Percentiles rank a stretch among this genome's conserved stretches.
These are phyloP conservation scores for Florisuga fusca DNA, from an alignment of 2,797 vertebrate species.

Conservation along the genomic window DNA sequence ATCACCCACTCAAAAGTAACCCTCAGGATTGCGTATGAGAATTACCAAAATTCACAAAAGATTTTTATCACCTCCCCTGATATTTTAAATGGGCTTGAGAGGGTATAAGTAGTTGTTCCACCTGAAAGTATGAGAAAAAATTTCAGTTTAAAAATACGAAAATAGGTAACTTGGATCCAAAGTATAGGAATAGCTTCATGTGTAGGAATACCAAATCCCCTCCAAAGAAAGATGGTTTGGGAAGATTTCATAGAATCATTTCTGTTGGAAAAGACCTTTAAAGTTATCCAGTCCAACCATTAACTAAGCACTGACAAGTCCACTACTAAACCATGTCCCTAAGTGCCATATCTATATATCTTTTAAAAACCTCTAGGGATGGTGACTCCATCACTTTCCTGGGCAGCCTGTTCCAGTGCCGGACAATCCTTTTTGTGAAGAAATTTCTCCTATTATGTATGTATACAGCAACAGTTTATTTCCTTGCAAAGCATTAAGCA, in stretches of 20 bases:
- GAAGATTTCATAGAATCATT: background rate
- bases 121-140: background rate
- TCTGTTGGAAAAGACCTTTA: background rate
- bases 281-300: background rate
- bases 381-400: background rate
- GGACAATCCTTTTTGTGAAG: background rate
- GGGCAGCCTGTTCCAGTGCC: background rate
- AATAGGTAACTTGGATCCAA: background rate
- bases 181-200: background rate
- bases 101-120: background rate
- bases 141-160: background rate
- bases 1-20: background rate
- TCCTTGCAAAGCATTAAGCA: background rate
- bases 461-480: background rate
- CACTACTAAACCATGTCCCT: background rate
- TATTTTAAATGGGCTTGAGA: background rate
- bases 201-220: background rate
- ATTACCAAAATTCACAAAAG: background rate
- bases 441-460: background rate
- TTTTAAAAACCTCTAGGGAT: background rate
- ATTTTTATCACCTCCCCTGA: background rate
- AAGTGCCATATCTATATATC: background rate
- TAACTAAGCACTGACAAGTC: background rate
- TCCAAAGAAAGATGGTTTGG: background rate
- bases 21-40: background rate